Conservation (phyloP, 2,888 invertebrate genomes). For the Troilus luridus region DNA sequence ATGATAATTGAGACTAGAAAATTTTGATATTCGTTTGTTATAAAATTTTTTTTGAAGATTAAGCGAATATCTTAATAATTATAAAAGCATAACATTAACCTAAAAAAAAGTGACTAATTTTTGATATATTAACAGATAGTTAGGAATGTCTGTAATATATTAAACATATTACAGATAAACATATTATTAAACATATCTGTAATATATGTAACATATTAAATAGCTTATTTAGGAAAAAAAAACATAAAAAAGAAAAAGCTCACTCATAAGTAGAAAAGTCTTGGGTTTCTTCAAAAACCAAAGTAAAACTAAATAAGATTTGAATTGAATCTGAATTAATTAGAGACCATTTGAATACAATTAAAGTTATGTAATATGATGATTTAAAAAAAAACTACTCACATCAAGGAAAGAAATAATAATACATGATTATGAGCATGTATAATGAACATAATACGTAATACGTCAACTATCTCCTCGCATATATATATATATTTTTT, state of each 20-base stretch:
- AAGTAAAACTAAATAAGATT: neutral
- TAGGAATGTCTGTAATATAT: no score
- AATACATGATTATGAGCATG: neutral
- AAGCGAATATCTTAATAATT: neutral
- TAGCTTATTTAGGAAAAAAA: neutral
- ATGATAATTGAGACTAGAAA: no score
- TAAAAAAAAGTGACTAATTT: no score
- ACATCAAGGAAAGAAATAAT: no score
- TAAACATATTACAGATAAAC: no score
- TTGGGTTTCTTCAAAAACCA: neutral
- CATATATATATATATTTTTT: no score
- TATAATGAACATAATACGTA: conserved; percentile 70
- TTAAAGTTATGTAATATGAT: neutral
- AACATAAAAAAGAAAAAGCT: neutral
- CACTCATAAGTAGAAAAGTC: neutral
- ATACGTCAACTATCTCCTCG: no score
- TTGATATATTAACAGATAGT: no score
- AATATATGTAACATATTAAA: no score
- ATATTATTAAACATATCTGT: no score
- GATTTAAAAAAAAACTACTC: neutral
- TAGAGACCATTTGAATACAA: neutral
- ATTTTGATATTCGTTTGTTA: no score
- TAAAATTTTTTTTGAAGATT: neutral
- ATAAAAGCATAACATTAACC: no score
- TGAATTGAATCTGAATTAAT: neutral